phyloP scores from a whole-genome alignment of 2,888 invertebrate species.

The Epistrophe eligans region DNA sequence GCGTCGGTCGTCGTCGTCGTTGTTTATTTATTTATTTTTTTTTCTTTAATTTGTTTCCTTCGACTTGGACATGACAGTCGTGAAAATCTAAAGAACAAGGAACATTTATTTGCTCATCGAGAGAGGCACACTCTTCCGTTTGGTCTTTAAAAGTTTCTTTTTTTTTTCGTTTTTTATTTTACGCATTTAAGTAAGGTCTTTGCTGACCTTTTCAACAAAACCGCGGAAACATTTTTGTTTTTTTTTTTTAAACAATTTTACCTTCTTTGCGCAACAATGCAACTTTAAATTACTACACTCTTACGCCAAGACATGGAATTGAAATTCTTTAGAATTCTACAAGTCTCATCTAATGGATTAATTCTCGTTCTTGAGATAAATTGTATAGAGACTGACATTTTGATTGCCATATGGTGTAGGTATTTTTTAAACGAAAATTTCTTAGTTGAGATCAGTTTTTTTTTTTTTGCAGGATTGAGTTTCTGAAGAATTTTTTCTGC shows the following conservation, averaged over 20 bases:
- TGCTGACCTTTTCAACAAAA: constrained; percentile 44
- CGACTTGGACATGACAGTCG: constrained; percentile 54
- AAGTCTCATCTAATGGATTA: constrained; percentile 47
- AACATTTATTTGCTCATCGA: constrained; percentile 46
- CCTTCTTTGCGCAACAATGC: constrained; percentile 18
- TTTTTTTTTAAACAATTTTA: constrained; percentile 12
- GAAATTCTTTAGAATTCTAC: constrained; percentile 46
- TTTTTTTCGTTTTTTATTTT: neutral
- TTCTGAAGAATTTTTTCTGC: neutral
- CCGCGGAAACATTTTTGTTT: constrained; percentile 21
- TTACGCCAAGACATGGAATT: constrained; percentile 46
- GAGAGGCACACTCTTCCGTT: constrained; percentile 19
- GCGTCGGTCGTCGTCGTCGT: neutral
- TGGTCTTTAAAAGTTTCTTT: neutral
- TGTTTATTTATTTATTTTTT: neutral
- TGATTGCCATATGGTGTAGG: neutral
- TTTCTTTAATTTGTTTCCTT: constrained; percentile 34
- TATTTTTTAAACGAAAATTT: neutral
- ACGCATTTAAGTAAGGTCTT: constrained; percentile 31
- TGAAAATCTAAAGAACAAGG: constrained; percentile 38
- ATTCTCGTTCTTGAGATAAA: constrained; percentile 38
- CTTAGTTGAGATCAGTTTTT: neutral
- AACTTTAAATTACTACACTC: constrained; percentile 35
- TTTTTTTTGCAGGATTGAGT: neutral
- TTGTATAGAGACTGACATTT: constrained; percentile 31